phyloP scores from a whole-genome alignment of 2,113 vertebrate species.

The Takifugu flavidus region DNA sequence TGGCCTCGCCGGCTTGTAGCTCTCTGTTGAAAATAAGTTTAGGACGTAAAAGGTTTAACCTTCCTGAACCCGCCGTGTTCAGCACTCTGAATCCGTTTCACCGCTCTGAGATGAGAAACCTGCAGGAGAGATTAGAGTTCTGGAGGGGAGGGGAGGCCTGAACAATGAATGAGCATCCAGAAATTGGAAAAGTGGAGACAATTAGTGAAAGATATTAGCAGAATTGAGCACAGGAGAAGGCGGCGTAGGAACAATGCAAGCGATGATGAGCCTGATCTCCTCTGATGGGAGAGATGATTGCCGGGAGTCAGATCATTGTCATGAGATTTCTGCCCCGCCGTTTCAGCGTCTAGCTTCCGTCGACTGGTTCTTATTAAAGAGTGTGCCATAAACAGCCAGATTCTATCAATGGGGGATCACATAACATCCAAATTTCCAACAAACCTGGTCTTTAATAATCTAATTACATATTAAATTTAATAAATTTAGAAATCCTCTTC shows the following conservation, averaged over 20 bases:
- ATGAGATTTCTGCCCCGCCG: not conserved
- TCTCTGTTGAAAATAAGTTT: constrained; percentile 25
- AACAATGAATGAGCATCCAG: constrained; percentile 21
- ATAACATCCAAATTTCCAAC: no score
- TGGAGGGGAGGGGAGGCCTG: not conserved
- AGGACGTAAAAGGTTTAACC: constrained; percentile 39
- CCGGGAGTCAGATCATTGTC: constrained; percentile 26
- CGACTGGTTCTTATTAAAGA: no score
- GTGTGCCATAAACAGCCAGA: no score
- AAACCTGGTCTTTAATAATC: no score
- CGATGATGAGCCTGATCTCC: constrained; percentile 29
- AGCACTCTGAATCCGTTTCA: constrained; percentile 29
- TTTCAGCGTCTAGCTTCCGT: no score
- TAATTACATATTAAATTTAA: no score
- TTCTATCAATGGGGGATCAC: no score
- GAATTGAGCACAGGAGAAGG: constrained; percentile 3
- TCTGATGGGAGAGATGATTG: constrained; percentile 25
- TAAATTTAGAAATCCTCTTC: no score
- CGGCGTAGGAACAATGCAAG: constrained; percentile 4
- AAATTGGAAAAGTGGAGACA: constrained; percentile 28
- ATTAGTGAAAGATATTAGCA: constrained; percentile 27
- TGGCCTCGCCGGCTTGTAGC: constrained; percentile 17
- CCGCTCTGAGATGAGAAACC: constrained; percentile 33
- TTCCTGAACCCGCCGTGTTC: constrained; percentile 8
- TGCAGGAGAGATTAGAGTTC: constrained; percentile 41